Evolutionary conservation across 2,888 invertebrate genomes (phyloP).

Genomic region (Eilema caniola): DNA sequence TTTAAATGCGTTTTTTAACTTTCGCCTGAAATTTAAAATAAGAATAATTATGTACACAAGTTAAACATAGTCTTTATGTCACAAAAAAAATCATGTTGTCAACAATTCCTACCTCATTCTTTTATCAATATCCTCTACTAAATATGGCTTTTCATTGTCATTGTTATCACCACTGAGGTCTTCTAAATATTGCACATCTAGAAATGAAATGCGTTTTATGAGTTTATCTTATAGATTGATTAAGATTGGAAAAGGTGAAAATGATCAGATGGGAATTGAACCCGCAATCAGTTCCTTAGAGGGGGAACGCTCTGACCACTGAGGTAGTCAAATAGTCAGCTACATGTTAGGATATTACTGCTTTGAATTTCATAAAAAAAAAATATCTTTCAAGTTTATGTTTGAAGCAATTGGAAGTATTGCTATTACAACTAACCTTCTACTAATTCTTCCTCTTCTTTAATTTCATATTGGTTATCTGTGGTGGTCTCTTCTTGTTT

Average conservation of each 20-base stretch:
- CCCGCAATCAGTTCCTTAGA: no score
- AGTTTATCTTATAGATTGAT: neutral
- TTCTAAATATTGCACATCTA: slow-evolving; percentile 65
- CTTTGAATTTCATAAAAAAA: no score
- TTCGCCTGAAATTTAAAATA: slow-evolving; percentile 50
- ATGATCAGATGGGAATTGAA: no score
- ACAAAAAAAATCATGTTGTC: neutral
- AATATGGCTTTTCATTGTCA: slow-evolving; percentile 51
- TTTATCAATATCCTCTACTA: slow-evolving; percentile 43
- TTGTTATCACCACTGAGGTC: slow-evolving; percentile 49
- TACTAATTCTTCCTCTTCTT: slow-evolving; percentile 33
- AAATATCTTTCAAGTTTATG: no score
- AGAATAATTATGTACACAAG: no score
- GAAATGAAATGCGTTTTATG: slow-evolving; percentile 21
- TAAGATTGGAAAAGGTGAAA: no score
- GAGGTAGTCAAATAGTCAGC: no score
- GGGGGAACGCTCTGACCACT: no score
- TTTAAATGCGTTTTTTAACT: slow-evolving; percentile 28
- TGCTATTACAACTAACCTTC: slow-evolving; percentile 29
- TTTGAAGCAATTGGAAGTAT: neutral
- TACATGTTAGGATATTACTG: no score
- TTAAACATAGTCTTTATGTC: neutral
- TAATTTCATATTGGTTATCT: slow-evolving; percentile 25
- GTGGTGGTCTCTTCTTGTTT: slow-evolving; percentile 6
- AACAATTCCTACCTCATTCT: slow-evolving; percentile 42